Percentiles rank a stretch among this genome's conserved stretches.
Conservation (phyloP, 2,888 invertebrate species). For the Blera fallax region DNA sequence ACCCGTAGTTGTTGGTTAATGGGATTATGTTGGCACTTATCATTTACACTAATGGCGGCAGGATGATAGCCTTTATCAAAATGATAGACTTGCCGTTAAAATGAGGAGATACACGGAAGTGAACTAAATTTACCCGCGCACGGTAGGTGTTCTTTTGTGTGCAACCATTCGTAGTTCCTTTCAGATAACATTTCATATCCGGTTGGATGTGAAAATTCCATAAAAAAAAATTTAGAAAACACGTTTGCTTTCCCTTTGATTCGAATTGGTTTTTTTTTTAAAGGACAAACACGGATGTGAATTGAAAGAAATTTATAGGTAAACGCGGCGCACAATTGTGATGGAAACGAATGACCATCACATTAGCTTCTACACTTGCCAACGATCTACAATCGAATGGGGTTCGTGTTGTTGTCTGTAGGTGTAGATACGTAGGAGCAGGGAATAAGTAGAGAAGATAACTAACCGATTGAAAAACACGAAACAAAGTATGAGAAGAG, state of each 20-base stretch:
- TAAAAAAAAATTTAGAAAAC: slow-evolving; percentile 24
- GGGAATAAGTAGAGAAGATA: slow-evolving; percentile 13
- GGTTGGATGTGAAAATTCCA: slow-evolving; percentile 33
- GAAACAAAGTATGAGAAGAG: slow-evolving; percentile 19
- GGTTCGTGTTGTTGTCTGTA: slow-evolving; percentile 23
- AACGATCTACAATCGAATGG: slow-evolving; percentile 66
- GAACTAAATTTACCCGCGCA: slow-evolving; percentile 44
- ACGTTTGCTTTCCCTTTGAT: slow-evolving; percentile 43
- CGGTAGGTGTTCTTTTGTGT: slow-evolving; percentile 42
- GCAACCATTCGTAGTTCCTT: slow-evolving; percentile 34
- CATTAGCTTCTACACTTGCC: slow-evolving; percentile 61
- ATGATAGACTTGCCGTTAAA: slow-evolving; percentile 52
- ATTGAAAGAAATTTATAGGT: not conserved
- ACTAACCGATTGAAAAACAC: slow-evolving; percentile 38
- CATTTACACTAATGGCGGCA: slow-evolving; percentile 40
- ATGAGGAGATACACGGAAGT: slow-evolving; percentile 16
- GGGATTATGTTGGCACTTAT: slow-evolving; percentile 48
- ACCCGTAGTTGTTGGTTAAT: slow-evolving; percentile 10
- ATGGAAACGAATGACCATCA: slow-evolving; percentile 42
- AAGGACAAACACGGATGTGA: slow-evolving; percentile 59
- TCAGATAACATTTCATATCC: slow-evolving; percentile 61
- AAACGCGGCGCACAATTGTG: slow-evolving; percentile 32
- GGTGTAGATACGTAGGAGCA: not conserved
- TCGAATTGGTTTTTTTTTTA: slow-evolving; percentile 10
- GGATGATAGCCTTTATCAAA: slow-evolving; percentile 48